Conservation (phyloP, 2,888 invertebrate genomes). For the Platycheirus albimanus region DNA sequence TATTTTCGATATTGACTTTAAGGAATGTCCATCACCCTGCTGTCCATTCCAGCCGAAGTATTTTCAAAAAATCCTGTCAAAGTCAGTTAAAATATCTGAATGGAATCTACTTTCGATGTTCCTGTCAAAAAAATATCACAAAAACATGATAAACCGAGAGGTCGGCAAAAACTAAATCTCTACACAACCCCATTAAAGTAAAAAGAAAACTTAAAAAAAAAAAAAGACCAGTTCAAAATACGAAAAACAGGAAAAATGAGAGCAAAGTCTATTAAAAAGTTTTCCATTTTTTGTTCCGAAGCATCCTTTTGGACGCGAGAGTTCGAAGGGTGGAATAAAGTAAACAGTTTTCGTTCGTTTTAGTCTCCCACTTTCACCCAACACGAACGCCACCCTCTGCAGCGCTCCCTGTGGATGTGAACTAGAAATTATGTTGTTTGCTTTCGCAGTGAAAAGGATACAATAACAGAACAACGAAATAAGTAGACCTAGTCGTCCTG, state of each 20-base stretch:
- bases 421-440: conserved; percentile 63
- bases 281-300: conserved; percentile 32
- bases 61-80: no score
- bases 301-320: conserved; percentile 30
- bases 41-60: no score
- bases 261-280: conserved; percentile 61
- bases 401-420: conserved; percentile 1
- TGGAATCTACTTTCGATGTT: no score
- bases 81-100: no score
- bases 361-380: neutral
- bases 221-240: conserved; percentile 35
- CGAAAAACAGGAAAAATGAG: conserved; percentile 44
- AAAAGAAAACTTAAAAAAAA: neutral
- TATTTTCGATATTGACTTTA: no score
- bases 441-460: conserved; percentile 36
- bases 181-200: neutral
- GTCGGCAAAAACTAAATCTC: no score
- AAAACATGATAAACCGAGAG: no score
- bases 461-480: conserved; percentile 10
- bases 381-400: neutral
- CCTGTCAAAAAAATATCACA: no score
- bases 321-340: neutral
- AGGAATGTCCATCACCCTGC: no score
- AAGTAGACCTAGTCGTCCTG: neutral
- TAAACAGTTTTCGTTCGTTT: neutral